Evolutionary conservation across 2,888 invertebrate genomes (phyloP).

Genomic region (Schizaphis graminum): DNA sequence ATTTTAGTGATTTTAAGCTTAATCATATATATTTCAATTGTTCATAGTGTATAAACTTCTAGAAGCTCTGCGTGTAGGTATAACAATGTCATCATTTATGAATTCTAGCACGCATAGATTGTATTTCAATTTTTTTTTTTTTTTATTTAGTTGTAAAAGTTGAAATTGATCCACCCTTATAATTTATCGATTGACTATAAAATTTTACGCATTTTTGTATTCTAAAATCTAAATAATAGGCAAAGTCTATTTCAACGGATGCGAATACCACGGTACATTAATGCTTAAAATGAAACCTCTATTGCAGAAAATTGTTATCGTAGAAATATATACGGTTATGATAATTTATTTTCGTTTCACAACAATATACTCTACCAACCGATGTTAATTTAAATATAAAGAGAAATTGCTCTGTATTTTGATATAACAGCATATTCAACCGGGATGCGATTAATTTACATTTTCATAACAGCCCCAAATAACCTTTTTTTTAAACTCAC

Average conservation of each 20-base stretch:
- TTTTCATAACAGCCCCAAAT: slow-evolving; percentile 37
- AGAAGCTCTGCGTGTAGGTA: not conserved
- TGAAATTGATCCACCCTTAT: not conserved
- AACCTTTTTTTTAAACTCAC: not conserved
- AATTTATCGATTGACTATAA: not conserved
- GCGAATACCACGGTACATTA: not conserved
- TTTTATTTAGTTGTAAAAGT: not conserved
- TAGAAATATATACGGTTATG: not conserved
- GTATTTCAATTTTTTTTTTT: not conserved
- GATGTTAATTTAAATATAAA: slow-evolving; percentile 47
- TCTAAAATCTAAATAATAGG: not conserved
- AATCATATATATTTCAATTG: not conserved
- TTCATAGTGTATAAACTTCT: not conserved
- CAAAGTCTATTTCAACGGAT: not conserved
- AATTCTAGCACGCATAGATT: not conserved
- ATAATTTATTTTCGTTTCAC: not conserved
- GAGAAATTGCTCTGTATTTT: slow-evolving; percentile 5
- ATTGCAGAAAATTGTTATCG: not conserved
- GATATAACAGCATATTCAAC: slow-evolving; percentile 6
- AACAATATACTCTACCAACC: slow-evolving; percentile 12
- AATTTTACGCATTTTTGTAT: not conserved
- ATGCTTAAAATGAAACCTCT: not conserved
- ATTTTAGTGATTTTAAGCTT: not conserved
- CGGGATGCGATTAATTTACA: slow-evolving; percentile 32
- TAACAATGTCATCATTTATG: not conserved